Base-by-base conservation (phyloP, 1,140 invertebrate genomes). In the Drosophila truncata region DNA sequence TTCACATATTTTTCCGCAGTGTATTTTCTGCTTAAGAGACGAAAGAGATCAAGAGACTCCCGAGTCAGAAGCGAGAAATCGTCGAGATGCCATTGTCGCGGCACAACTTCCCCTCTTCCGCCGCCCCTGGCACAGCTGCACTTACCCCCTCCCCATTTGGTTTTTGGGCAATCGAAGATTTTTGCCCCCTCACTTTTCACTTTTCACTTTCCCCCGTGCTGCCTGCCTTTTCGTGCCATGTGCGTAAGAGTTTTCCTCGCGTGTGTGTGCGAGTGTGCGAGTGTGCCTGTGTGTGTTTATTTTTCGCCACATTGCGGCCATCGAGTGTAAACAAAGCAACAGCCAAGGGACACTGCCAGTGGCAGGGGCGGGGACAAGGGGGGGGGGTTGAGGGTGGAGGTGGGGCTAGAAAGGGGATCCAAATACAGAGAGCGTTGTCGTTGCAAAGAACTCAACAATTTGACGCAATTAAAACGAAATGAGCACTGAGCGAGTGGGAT, bases 301-400 rank as follows among this genome's bases (percentile, higher is more conserved):
- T 78, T 78, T 88, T 78, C 69, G 84, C 80, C 84, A 84, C 78
- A 78, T 78, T 78, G 75, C 75, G 75, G 76, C 75, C 60, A 55
- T 70, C 37, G 75, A 70, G 58, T 78, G 60, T 78, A 78, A 78
- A 78, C 76, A 78, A 78, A 54, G 57, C 33, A 54, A 57, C 29
- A 55, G 20, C 11, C 20, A 65, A 37, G 25, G 25, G 55, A 46
- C 23, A 77, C 6, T 8, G n/a, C n/a, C n/a, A n/a, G 41, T 31
- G 20, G 13, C 11, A 14, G 9, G 33, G 61, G 20, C 10, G 23
- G 44, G 11, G 11, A 42, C 10, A 11, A 10, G 18, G 10, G 11
- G 0, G 42, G n/a, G n/a, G n/a, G n/a, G n/a, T n/a, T n/a, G n/a
- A n/a, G n/a, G n/a, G 3, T 13, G 7, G 44, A 4, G 44, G 44